phyloP scores from a whole-genome alignment of 2,797 vertebrate genomes.

The Gymnoscopelus microlampas region DNA sequence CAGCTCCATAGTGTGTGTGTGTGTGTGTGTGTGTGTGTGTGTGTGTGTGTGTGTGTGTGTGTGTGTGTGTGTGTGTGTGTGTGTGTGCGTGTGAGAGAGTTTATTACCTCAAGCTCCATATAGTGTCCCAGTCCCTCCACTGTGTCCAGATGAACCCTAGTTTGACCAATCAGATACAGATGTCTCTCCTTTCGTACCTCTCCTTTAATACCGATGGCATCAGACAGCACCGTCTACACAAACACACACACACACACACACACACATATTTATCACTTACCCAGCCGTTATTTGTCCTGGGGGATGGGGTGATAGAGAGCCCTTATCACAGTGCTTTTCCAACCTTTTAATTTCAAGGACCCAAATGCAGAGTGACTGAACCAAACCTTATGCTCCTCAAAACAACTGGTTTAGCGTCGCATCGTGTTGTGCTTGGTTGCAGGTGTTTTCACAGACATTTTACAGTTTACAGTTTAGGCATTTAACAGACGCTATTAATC shows the following conservation, averaged over 20 bases:
- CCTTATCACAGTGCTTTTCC: no score
- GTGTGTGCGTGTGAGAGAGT: constrained; percentile 7
- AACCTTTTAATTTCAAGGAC: no score
- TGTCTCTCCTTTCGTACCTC: constrained; percentile 82
- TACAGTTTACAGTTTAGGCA: no score
- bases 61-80: constrained; percentile 11
- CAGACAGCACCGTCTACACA: constrained; percentile 78
- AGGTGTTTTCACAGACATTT: no score
- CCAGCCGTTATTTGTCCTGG: no score
- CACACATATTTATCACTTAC: neutral
- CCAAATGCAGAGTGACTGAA: no score
- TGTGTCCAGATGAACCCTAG: constrained; percentile 80
- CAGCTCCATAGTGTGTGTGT: neutral
- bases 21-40: neutral
- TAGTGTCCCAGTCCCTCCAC: constrained; percentile 84
- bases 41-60: constrained; percentile 26
- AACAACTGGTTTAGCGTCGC: no score
- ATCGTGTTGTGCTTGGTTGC: no score
- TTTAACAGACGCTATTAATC: no score
- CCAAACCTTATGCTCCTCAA: no score
- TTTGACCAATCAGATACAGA: constrained; percentile 86
- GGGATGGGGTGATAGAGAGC: no score
- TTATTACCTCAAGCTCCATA: constrained; percentile 87
- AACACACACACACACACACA: neutral
- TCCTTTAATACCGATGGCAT: constrained; percentile 83